Evolutionary conservation across 2,113 vertebrate species (phyloP).

Genomic region (Hystrix brachyura): DNA sequence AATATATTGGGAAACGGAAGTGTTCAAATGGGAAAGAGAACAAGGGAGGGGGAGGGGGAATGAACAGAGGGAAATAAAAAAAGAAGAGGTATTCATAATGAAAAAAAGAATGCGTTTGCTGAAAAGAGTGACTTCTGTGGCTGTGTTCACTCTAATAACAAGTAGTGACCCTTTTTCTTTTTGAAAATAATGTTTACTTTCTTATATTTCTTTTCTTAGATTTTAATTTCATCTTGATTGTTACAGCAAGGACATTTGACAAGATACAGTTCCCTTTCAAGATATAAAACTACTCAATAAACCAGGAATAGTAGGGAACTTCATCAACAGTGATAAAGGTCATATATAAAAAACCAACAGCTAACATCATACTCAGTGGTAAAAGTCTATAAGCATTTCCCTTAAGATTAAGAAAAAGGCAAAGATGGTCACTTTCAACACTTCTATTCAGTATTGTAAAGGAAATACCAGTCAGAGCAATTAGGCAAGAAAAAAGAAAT

Average conservation of each 20-base stretch:
- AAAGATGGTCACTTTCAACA: neutral
- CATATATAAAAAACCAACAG: neutral
- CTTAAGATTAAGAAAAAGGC: neutral
- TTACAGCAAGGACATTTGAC: neutral
- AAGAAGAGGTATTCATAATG: too few relatives aligned
- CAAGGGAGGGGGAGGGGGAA: too few relatives aligned
- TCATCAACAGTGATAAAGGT: neutral
- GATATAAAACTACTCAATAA: neutral
- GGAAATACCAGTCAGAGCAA: neutral
- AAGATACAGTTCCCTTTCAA: neutral
- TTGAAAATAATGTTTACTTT: conserved; percentile 17
- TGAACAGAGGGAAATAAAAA: too few relatives aligned
- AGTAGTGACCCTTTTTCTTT: neutral
- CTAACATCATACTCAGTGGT: neutral
- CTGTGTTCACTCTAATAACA: neutral
- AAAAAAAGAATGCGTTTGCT: neutral
- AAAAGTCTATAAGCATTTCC: neutral
- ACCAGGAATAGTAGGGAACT: neutral
- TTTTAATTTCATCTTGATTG: neutral
- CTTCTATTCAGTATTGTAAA: neutral
- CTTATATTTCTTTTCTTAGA: neutral
- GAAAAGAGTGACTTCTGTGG: neutral
- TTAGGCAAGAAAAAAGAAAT: neutral
- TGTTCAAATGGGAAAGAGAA: too few relatives aligned
- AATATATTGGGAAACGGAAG: too few relatives aligned